Percentiles rank a stretch among this genome's conserved stretches.
Evolutionary conservation across 2,888 invertebrate species (phyloP).

Genomic region (Temnothorax unifasciatus): DNA sequence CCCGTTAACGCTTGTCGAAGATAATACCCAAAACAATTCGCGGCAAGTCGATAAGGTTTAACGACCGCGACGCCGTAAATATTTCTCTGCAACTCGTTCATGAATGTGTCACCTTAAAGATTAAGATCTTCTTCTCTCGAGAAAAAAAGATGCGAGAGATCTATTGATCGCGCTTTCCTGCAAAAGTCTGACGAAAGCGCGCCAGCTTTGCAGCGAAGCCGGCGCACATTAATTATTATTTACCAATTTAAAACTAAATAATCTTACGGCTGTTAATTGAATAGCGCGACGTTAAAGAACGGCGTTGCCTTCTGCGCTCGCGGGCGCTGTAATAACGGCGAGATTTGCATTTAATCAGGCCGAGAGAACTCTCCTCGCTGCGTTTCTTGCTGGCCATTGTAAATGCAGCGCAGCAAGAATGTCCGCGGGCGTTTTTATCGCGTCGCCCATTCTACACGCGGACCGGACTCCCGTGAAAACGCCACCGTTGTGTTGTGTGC

Average conservation of each 20-base stretch:
- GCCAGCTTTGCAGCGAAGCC: not conserved
- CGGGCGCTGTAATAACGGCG: conserved; percentile 70
- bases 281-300: conserved; percentile 66
- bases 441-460: not conserved
- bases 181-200: too few species aligned
- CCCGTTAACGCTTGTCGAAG: conserved; percentile 51
- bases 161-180: not conserved
- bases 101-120: not conserved
- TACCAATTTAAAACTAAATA: conserved; percentile 71
- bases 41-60: conserved; percentile 27
- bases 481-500: conserved; percentile 21
- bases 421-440: conserved; percentile 57
- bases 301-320: conserved; percentile 58
- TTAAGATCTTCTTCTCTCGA: not conserved
- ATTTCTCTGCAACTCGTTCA: not conserved
- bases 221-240: conserved; percentile 52
- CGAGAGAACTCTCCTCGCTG: conserved; percentile 55
- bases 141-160: not conserved
- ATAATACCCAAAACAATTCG: conserved; percentile 45
- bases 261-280: conserved; percentile 72
- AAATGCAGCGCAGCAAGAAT: conserved; percentile 58
- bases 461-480: conserved; percentile 18
- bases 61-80: conserved; percentile 8
- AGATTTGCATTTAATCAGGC: conserved; percentile 80
- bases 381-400: conserved; percentile 54